A percentile compares a stretch with the other conserved stretches of the same genome.
Evolutionary conservation across 2,113 vertebrate species (phyloP).

Genomic region (Pollimyrus isidori): DNA sequence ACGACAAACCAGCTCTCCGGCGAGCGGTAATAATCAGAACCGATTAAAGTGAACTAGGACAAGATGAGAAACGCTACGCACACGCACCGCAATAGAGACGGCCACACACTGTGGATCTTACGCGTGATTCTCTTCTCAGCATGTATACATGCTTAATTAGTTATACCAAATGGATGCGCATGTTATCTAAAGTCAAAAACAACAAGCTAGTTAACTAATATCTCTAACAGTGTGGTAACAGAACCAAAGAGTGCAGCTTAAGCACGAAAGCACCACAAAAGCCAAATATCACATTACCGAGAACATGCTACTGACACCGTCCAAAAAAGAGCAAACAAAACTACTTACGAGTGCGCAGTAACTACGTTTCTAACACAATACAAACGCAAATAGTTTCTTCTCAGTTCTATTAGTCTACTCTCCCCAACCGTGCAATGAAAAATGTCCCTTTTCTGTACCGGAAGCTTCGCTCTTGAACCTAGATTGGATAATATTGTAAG

Average conservation of each 20-base stretch:
- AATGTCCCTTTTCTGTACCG: slow-evolving; percentile 51
- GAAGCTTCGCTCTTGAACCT: slow-evolving; percentile 47
- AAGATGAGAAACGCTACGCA: background rate
- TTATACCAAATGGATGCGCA: background rate
- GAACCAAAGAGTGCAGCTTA: background rate
- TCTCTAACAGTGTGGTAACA: background rate
- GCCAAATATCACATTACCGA: background rate
- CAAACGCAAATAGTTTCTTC: background rate
- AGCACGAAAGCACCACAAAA: background rate
- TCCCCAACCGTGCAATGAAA: slow-evolving; percentile 52
- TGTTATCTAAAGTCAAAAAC: background rate
- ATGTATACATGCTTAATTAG: too few relatives aligned
- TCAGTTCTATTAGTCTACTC: slow-evolving; percentile 19
- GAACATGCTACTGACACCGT: background rate
- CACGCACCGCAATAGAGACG: background rate
- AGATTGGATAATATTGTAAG: slow-evolving; percentile 36
- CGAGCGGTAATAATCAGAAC: background rate
- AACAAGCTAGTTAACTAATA: background rate
- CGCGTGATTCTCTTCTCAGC: background rate
- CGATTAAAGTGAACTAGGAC: background rate
- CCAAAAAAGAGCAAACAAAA: background rate
- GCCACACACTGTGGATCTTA: background rate
- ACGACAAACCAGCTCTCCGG: background rate
- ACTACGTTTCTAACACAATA: background rate
- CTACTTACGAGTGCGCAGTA: background rate